phyloP scores from a whole-genome alignment of 2,113 vertebrate genomes.

The Proterorhinus semilunaris region DNA sequence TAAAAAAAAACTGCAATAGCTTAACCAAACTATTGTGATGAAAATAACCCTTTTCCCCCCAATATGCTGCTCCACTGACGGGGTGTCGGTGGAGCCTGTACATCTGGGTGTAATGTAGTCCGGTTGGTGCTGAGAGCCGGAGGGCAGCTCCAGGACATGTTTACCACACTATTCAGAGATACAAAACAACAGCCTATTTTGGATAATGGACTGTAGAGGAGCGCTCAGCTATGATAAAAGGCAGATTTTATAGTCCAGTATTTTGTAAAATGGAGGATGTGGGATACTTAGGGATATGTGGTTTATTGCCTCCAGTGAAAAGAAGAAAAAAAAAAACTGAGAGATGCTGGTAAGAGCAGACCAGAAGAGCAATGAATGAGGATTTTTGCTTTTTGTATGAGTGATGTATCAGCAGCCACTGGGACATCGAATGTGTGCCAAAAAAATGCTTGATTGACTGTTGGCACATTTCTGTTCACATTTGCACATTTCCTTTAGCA shows the following conservation, averaged over 20 bases:
- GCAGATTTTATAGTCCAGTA: conserved; percentile 1
- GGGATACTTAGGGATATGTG: neutral
- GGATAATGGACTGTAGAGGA: neutral
- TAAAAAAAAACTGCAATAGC: neutral
- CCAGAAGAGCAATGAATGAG: neutral
- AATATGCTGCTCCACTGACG: neutral
- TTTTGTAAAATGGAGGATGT: neutral
- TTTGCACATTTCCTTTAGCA: too few relatives aligned
- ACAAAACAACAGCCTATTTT: conserved; percentile 14
- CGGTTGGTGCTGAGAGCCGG: conserved; percentile 18
- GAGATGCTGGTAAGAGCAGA: neutral
- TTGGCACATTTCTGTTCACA: too few relatives aligned
- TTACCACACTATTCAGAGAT: conserved; percentile 17
- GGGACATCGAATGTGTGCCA: too few relatives aligned
- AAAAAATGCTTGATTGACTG: too few relatives aligned
- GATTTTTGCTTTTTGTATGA: neutral
- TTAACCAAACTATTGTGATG: neutral
- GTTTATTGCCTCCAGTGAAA: neutral
- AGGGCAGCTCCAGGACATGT: conserved; percentile 37
- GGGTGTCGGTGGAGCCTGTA: neutral
- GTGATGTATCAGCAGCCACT: too few relatives aligned
- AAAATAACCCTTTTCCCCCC: neutral
- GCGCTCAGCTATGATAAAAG: neutral
- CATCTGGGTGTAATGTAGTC: conserved; percentile 8
- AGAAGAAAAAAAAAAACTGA: neutral